Evolutionary conservation across 2,113 vertebrate genomes (phyloP).

Genomic region (Nyctereutes procyonoides): DNA sequence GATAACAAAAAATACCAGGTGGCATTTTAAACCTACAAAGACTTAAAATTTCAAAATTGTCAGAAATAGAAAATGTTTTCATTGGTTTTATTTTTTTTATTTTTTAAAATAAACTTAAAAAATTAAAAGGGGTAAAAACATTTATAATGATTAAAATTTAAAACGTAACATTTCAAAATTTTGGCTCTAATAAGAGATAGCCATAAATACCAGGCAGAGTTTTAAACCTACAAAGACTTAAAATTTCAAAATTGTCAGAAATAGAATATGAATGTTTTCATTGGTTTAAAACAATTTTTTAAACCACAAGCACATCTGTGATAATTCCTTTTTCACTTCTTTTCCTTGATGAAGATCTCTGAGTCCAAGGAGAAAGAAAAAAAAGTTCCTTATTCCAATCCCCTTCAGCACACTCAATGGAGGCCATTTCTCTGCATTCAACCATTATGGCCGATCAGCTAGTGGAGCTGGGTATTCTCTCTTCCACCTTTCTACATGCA

Average conservation of each 20-base stretch:
- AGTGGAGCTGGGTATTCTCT: background rate
- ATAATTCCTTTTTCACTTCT: background rate
- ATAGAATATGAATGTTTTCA: too few species aligned
- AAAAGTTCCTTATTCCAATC: background rate
- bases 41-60: too few species aligned
- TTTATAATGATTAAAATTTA: background rate
- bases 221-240: too few species aligned
- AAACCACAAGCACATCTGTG: too few species aligned
- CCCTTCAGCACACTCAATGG: background rate
- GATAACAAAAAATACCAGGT: too few species aligned
- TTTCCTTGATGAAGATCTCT: background rate
- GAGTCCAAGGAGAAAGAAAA: background rate
- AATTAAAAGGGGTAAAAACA: background rate
- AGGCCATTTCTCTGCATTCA: background rate
- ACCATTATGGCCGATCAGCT: background rate
- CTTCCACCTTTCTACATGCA: background rate
- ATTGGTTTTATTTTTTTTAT: too few species aligned
- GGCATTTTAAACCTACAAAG: too few species aligned
- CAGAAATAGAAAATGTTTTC: too few species aligned
- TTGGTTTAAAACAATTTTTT: too few species aligned
- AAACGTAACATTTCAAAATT: background rate
- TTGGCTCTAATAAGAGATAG: background rate
- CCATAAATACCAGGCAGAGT: too few species aligned
- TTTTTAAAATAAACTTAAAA: background rate
- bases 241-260: too few species aligned